phyloP scores from a whole-genome alignment of 2,113 vertebrate genomes.

The Notothenia rossii region DNA sequence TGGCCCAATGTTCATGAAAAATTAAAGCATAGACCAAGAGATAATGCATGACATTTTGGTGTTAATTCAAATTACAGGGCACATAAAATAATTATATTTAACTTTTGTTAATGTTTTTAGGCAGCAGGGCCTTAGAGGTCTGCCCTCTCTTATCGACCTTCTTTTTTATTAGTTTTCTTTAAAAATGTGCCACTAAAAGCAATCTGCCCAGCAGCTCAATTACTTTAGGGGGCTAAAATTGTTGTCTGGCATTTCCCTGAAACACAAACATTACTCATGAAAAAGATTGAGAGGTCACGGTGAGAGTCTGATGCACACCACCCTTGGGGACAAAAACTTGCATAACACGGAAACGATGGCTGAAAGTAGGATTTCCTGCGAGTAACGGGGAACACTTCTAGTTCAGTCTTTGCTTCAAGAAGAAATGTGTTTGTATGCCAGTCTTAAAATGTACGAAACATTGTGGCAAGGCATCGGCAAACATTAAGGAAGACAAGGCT shows the following conservation, averaged over 20 bases:
- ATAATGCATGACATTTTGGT: no score
- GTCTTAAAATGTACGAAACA: neutral
- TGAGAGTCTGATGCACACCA: neutral
- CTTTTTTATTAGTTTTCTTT: no score
- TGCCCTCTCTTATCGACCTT: no score
- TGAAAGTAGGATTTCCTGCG: conserved; percentile 1
- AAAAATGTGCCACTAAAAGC: neutral
- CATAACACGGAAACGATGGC: conserved; percentile 10
- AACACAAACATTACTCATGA: neutral
- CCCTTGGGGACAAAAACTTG: neutral
- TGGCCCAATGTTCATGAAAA: no score
- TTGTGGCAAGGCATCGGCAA: neutral
- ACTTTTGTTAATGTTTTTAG: no score
- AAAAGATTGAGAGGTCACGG: conserved; percentile 10
- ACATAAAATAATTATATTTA: no score
- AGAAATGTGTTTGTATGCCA: neutral
- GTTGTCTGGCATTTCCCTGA: neutral
- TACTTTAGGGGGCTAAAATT: neutral
- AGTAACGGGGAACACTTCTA: neutral
- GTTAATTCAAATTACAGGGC: no score
- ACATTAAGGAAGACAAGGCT: neutral
- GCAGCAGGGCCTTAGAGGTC: no score
- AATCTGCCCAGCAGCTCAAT: neutral
- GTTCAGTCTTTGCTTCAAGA: neutral
- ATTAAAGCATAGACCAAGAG: no score